Percentiles rank a stretch among this genome's conserved stretches.
These are phyloP conservation scores for Gallinago undulata DNA, from an alignment of 2,113 vertebrate genomes.

Conservation along the genomic window DNA sequence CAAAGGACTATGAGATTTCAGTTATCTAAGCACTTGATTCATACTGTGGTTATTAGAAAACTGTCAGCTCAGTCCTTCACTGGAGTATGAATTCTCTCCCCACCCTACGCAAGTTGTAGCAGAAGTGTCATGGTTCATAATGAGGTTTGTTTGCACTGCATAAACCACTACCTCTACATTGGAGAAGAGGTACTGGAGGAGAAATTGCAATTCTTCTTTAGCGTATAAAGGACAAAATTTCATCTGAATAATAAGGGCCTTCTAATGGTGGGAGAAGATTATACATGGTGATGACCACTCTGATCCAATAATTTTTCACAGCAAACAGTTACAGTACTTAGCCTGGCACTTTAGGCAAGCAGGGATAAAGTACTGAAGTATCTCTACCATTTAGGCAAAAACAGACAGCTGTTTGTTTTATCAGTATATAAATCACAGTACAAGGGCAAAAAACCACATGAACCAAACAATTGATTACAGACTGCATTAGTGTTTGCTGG, in stretches of 20 bases:
- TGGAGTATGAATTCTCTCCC: background rate
- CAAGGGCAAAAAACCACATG: background rate
- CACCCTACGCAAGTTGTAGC: background rate
- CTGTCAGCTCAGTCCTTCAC: background rate
- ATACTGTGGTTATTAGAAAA: background rate
- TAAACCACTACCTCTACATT: fast-evolving
- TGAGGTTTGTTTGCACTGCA: background rate
- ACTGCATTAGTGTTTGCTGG: background rate
- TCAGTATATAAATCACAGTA: background rate
- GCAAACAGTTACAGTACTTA: background rate
- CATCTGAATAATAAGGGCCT: background rate
- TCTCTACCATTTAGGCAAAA: background rate
- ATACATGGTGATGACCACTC: background rate
- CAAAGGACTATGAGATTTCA: background rate
- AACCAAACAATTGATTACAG: background rate
- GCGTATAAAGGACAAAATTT: background rate
- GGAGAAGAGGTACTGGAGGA: background rate
- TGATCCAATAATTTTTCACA: background rate
- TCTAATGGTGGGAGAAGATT: background rate
- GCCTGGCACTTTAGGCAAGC: background rate
- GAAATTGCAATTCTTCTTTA: background rate
- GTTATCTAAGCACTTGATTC: background rate
- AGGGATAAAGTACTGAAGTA: background rate
- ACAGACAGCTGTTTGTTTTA: background rate
- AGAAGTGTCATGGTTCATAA: background rate